phyloP scores from a whole-genome alignment of 1,140 invertebrate species.

The Ylistrum balloti region DNA sequence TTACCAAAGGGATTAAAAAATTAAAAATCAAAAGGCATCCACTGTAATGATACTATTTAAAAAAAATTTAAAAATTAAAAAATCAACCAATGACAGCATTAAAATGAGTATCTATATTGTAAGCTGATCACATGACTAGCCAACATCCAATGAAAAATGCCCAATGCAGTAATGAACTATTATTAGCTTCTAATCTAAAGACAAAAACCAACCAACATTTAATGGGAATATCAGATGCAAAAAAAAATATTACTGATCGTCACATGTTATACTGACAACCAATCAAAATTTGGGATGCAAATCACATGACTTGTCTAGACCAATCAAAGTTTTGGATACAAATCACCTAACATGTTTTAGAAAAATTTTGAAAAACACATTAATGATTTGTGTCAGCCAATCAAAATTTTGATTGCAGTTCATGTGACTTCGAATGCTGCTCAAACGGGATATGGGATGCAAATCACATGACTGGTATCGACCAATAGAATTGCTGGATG shows the following conservation, averaged over 20 bases:
- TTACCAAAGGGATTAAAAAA: neutral
- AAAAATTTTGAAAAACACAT: neutral
- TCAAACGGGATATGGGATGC: neutral
- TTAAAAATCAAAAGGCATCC: neutral
- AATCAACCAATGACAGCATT: neutral
- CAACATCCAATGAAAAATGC: constrained; percentile 38
- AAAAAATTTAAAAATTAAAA: neutral
- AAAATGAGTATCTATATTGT: neutral
- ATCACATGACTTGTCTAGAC: constrained; percentile 18
- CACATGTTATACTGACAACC: constrained; percentile 33
- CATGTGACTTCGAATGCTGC: neutral
- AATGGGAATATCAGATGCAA: constrained; percentile 1
- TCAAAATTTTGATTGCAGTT: constrained; percentile 17
- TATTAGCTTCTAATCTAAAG: constrained; percentile 11
- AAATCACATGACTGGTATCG: neutral
- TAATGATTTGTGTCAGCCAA: constrained; percentile 2
- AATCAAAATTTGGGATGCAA: constrained; percentile 35
- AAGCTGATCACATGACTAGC: constrained; percentile 6
- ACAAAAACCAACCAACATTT: constrained; percentile 37
- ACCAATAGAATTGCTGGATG: constrained; percentile 18
- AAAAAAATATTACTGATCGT: constrained; percentile 16
- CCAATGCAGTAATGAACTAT: constrained; percentile 3
- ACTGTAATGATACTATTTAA: neutral
- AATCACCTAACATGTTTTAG: neutral
- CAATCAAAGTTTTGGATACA: neutral